phyloP scores from a whole-genome alignment of 1,140 invertebrate genomes.

The Carposina sasakii region DNA sequence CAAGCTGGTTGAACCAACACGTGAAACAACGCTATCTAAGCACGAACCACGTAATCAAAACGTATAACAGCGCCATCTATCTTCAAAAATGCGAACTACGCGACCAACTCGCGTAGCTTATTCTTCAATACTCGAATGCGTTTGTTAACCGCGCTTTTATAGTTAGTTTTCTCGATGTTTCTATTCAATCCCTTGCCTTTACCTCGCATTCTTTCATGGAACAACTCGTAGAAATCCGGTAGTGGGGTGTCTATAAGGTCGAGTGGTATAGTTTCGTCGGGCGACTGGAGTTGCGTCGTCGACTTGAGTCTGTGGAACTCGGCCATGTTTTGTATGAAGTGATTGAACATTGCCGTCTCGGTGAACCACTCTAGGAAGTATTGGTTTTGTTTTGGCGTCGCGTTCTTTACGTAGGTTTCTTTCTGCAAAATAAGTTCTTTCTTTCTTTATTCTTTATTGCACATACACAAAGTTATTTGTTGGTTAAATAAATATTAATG shows the following conservation, averaged over 20 bases:
- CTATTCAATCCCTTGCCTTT: slow-evolving; percentile 29
- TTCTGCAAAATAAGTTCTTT: too few relatives aligned
- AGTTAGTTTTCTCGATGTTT: slow-evolving; percentile 37
- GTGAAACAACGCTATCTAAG: too few relatives aligned
- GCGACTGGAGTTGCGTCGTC: slow-evolving; percentile 9
- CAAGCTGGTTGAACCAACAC: too few relatives aligned
- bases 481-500: too few relatives aligned
- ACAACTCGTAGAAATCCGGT: slow-evolving; percentile 60
- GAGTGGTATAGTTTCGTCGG: slow-evolving; percentile 6
- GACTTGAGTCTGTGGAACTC: slow-evolving; percentile 5
- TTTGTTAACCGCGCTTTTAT: slow-evolving; percentile 60
- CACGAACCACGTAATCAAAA: too few relatives aligned
- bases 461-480: too few relatives aligned
- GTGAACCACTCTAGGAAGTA: slow-evolving; percentile 88
- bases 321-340: slow-evolving; percentile 61
- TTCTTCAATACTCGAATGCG: slow-evolving; percentile 61
- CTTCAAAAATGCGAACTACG: too few relatives aligned
- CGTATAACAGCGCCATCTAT: too few relatives aligned
- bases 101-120: slow-evolving; percentile 63
- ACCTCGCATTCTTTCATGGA: slow-evolving; percentile 53
- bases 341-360: slow-evolving; percentile 85
- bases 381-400: slow-evolving; percentile 75
- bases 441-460: too few relatives aligned
- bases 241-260: slow-evolving; percentile 47
- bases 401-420: slow-evolving; percentile 75